A percentile compares a stretch with the other conserved stretches of the same genome.
Evolutionary conservation across 1,140 invertebrate species (phyloP).

Genomic region (Hypsibius dujardini): DNA sequence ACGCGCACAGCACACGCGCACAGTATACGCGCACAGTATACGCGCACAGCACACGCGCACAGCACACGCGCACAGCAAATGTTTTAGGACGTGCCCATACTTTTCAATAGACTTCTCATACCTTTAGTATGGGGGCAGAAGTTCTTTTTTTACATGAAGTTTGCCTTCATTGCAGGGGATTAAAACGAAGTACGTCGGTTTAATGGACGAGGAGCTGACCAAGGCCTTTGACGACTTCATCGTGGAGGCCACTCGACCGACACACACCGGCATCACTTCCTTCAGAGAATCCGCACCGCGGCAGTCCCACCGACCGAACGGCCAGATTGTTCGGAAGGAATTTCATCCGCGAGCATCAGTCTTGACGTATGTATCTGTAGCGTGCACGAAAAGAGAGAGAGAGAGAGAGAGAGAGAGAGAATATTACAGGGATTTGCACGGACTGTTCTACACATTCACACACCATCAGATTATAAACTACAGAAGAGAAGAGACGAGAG

Average conservation of each 20-base stretch:
- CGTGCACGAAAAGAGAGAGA: background rate
- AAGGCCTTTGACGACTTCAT: constrained; percentile 28
- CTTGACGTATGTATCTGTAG: constrained; percentile 35
- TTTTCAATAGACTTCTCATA: background rate
- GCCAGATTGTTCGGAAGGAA: constrained; percentile 41
- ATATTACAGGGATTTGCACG: background rate
- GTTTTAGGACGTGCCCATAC: no score
- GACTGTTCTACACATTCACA: no score
- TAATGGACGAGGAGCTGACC: constrained; percentile 27
- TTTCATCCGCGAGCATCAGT: constrained; percentile 51
- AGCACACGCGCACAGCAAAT: background rate
- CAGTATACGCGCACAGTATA: background rate
- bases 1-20: background rate
- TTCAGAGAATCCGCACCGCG: constrained; percentile 21
- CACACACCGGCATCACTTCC: constrained; percentile 20
- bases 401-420: background rate
- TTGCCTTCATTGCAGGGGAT: constrained; percentile 25
- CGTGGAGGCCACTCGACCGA: constrained; percentile 24
- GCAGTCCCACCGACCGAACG: constrained; percentile 26
- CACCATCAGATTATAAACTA: no score
- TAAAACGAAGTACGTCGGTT: constrained; percentile 26
- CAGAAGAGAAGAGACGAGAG: no score
- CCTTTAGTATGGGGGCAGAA: background rate
- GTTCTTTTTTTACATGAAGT: constrained; percentile 18
- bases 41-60: background rate